These are phyloP conservation scores for Euzophera pinguis DNA, from an alignment of 2,888 invertebrate species.

Conservation along the genomic window DNA sequence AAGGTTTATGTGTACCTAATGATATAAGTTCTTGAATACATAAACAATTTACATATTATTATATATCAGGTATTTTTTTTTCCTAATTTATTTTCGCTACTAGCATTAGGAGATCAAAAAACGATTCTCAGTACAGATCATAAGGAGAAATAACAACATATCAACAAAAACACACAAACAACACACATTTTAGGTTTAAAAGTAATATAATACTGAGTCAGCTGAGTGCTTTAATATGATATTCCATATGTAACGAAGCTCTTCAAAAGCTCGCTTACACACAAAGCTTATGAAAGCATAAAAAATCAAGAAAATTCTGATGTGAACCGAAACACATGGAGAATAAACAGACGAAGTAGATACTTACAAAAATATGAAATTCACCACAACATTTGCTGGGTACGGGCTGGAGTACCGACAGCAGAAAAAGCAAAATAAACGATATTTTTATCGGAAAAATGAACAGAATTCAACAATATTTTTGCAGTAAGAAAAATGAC, in stretches of 20 bases:
- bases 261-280: conserved; percentile 55
- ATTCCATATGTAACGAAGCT: conserved; percentile 60
- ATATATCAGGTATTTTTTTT: no score
- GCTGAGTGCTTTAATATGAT: conserved; percentile 63
- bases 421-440: conserved; percentile 29
- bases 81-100: no score
- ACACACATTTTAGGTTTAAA: conserved; percentile 16
- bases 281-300: conserved; percentile 76
- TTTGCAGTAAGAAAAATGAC: no score
- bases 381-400: conserved; percentile 79
- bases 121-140: no score
- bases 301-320: conserved; percentile 77
- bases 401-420: conserved; percentile 56
- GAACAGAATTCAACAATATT: no score
- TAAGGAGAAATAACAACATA: background rate
- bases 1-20: no score
- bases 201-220: conserved; percentile 55
- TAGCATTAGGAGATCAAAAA: no score
- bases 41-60: no score
- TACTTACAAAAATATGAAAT: conserved; percentile 81
- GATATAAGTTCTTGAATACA: no score
- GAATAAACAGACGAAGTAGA: conserved; percentile 78
- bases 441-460: background rate
- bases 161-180: background rate
- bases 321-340: conserved; percentile 79